Evolutionary conservation across 2,888 invertebrate genomes (phyloP).

Genomic region (Yponomeuta plumbellus): DNA sequence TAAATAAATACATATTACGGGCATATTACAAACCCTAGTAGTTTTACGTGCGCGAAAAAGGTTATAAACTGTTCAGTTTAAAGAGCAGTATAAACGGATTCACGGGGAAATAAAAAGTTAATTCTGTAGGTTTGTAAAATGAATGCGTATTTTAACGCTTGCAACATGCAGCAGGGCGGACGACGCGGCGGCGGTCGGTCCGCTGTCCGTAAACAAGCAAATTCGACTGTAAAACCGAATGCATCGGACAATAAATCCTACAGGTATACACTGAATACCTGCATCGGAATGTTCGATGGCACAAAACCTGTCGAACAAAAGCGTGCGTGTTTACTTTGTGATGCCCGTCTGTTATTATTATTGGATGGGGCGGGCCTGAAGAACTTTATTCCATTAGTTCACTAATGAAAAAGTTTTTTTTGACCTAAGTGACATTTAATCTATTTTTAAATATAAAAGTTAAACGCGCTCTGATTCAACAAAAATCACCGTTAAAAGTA

Average conservation of each 20-base stretch:
- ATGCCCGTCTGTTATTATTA: neutral
- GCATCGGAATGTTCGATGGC: constrained; percentile 4
- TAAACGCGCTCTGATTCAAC: no score
- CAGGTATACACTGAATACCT: constrained; percentile 4
- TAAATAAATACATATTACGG: neutral
- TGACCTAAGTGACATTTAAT: neutral
- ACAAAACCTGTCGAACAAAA: constrained; percentile 1
- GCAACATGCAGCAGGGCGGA: constrained; percentile 32
- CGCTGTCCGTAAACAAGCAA: constrained; percentile 30
- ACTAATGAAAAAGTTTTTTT: neutral
- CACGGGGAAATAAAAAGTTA: constrained; percentile 45
- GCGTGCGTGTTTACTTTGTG: constrained; percentile 1
- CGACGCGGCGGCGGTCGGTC: constrained; percentile 24
- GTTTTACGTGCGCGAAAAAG: neutral
- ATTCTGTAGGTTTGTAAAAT: constrained; percentile 43
- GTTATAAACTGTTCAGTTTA: constrained; percentile 36
- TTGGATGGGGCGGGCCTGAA: neutral
- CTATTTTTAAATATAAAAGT: no score
- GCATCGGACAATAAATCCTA: constrained; percentile 12
- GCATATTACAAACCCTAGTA: neutral
- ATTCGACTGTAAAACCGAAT: constrained; percentile 36
- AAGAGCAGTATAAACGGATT: constrained; percentile 46
- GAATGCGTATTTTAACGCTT: constrained; percentile 44
- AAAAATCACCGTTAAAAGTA: no score
- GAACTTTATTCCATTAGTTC: neutral